Base-by-base conservation (phyloP, 2,113 vertebrate species). In the Rallus limicola region DNA sequence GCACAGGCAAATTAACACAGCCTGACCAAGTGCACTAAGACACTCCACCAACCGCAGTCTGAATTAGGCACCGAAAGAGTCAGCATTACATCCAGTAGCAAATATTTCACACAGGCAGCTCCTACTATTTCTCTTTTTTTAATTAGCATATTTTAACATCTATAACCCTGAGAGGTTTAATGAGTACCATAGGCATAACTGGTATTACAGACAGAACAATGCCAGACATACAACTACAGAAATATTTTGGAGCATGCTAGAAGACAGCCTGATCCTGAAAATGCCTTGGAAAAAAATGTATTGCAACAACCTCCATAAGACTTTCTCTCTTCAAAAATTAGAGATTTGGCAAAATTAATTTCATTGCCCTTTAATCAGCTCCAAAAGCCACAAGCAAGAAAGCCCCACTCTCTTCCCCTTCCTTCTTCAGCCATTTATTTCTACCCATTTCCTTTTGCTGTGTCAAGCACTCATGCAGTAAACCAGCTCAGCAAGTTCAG, bases 401-500 rank as follows among this genome's bases (percentile, higher is more conserved):
- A n/a, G 48, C 28, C 26, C 52, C 60, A 33, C 1, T 71, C 55
- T 74, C 72, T 46, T 70, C 36, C 24, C 88, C 80, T 86, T 94
- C 65, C 46, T 84, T 63, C 58, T 94, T 64, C 38, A 65, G 36
- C 26, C 63, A 70, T 82, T 70, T 87, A 64, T 79, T 86, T 79
- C 48, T 62, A 69, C 11, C 7, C 20, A 85, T n/a, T 92, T 86
- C 67, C 68, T 94, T 93, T 69, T 86, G 75, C 85, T 92, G 44
- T 25, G 55, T 70, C 50, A 88, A 86, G 75, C 16, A 58, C n/a
- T 86, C 28, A 29, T 24, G 29, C 1, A 6, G 60, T 46, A 95
- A 94, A 94, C 60, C 64, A 91, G 92, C 74, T 82, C 42, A 77
- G 87, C 52, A 94, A 91, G 72, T 60, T 78, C 64, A 55, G n/a